Evolutionary conservation across 2,888 invertebrate genomes (phyloP).

Genomic region (Eilema sororculum): DNA sequence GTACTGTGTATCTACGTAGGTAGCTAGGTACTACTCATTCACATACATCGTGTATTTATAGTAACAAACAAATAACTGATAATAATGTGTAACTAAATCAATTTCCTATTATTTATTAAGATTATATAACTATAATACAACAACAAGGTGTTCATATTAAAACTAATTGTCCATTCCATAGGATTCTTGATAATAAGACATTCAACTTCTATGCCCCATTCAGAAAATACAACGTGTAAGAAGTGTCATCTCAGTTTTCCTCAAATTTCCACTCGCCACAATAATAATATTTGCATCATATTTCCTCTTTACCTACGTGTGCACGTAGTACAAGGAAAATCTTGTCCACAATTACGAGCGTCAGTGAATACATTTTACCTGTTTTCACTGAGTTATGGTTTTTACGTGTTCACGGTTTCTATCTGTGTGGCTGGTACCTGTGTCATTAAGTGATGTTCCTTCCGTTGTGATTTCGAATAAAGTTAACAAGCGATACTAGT

Average conservation of each 20-base stretch:
- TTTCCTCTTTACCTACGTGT: neutral
- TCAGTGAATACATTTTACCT: neutral
- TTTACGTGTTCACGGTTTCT: conserved; percentile 3
- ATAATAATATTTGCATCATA: neutral
- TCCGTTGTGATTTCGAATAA: neutral
- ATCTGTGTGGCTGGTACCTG: neutral
- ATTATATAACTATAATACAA: neutral
- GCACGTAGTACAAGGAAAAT: conserved; percentile 8
- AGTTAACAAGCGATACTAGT: neutral
- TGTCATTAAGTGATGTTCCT: neutral
- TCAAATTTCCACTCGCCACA: neutral
- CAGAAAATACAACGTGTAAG: neutral
- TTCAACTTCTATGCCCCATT: neutral
- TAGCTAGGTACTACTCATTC: no score
- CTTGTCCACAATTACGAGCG: neutral
- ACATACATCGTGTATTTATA: no score
- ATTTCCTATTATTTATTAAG: no score
- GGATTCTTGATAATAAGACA: no score
- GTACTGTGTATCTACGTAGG: no score
- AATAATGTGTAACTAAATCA: neutral
- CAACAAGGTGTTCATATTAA: no score
- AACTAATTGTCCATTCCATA: neutral
- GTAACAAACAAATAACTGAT: no score
- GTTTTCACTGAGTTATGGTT: neutral
- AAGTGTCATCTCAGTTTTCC: neutral